phyloP scores from a whole-genome alignment of 2,888 invertebrate genomes.

The Agrochola lychnidis region DNA sequence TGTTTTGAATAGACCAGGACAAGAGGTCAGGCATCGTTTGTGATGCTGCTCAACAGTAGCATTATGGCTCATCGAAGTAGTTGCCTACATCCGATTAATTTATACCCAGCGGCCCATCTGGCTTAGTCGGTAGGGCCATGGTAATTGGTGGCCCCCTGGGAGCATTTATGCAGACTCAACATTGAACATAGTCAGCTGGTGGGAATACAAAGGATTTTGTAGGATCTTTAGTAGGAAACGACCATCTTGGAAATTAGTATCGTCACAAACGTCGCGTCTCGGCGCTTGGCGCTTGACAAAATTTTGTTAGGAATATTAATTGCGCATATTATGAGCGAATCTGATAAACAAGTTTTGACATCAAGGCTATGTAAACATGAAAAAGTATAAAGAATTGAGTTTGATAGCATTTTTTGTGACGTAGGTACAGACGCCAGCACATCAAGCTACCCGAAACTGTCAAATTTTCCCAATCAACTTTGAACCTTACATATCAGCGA shows the following conservation, averaged over 20 bases:
- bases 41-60: too few species aligned
- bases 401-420: not conserved
- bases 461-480: too few species aligned
- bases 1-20: too few species aligned
- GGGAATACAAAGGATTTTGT: not conserved
- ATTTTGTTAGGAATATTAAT: not conserved
- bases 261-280: not conserved
- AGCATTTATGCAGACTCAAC: not conserved
- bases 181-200: not conserved
- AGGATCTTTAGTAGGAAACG: not conserved
- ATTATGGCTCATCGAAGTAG: too few species aligned
- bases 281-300: not conserved
- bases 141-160: not conserved
- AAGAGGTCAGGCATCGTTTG: too few species aligned
- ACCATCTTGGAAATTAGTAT: not conserved
- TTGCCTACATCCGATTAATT: too few species aligned
- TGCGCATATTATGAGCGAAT: not conserved
- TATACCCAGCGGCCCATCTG: not conserved
- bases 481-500: too few species aligned
- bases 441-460: too few species aligned
- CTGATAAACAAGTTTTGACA: conserved; percentile 10
- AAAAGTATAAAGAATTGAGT: not conserved
- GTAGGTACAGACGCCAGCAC: too few species aligned
- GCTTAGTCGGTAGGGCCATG: too few species aligned
- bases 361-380: conserved; percentile 5